Evolutionary conservation across 2,888 invertebrate species (phyloP), one percentile per base, ranked within the genome.

Genomic region (Pseudolycoriella hygida): DNA sequence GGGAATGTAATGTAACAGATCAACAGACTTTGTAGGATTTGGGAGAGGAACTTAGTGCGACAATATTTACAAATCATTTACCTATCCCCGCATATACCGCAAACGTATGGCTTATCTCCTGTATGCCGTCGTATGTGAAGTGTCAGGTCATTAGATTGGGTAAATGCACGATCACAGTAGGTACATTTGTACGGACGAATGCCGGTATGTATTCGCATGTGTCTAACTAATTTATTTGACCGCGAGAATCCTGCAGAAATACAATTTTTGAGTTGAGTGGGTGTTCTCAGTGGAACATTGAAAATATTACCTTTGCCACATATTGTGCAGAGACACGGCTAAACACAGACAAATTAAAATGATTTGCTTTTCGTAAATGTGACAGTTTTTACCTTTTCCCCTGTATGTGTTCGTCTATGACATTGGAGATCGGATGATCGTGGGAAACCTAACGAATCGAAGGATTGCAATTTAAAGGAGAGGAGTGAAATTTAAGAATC

Each of bases 91-190:
- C 80, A 80, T 8, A 42, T 17, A 8, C 42, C 19, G 12, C 46
- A 46, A 2, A 63, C 73, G 56, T 76, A 77, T 0, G 77, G 77
- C 31, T 76, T 68, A 48, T 76, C 74, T 1, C 80, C 80, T 25
- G 25, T 80, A 55, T 80, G 80, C 1, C 80, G 66, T 0, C 80
- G 69, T 53, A 80, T 73, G 56, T 80, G 80, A 14, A 80, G 57
- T 1, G 77, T 77, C 42, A 80, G 62, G 55, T 80, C 80, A 57
- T 80, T 80, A 43, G 79, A 80, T 59, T 80, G 80, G 0, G 79
- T 76, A 57, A 80, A 80, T 19, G 62, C 60, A 48, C 62, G 62
- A 18, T 62, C 61, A 44, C 66, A 66, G 42, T 60, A 74, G 2
- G 70, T 68, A 51, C 75, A 76, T 53, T 74, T 73, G 57, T 74